These are phyloP conservation scores for Sebastes miniatus DNA, from an alignment of 2,797 vertebrate species.

Conservation along the genomic window DNA sequence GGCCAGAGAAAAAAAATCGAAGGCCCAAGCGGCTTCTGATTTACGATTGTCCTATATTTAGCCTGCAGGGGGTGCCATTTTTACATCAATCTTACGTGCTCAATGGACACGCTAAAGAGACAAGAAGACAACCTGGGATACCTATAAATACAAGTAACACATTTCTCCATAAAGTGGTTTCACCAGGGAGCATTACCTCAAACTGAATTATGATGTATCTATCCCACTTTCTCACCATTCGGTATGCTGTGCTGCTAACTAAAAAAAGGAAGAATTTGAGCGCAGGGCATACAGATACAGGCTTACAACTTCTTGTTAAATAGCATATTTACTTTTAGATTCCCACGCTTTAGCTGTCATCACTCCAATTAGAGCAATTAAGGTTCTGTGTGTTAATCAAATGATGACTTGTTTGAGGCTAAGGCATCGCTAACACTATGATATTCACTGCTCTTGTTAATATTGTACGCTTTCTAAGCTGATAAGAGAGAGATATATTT, in stretches of 20 bases:
- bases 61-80: neutral
- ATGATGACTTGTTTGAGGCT: neutral
- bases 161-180: neutral
- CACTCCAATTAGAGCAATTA: neutral
- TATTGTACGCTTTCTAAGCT: neutral
- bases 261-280: neutral
- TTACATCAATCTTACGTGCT: neutral
- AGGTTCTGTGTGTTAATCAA: neutral
- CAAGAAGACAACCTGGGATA: neutral
- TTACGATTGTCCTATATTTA: neutral
- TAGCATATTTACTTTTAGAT: neutral
- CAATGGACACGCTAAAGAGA: neutral
- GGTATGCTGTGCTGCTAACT: neutral
- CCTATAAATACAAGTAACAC: neutral
- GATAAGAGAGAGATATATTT: slow-evolving; percentile 4
- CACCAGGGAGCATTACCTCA: slow-evolving; percentile 1
- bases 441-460: neutral
- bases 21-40: neutral
- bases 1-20: neutral
- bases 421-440: neutral
- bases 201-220: neutral
- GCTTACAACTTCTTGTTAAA: neutral
- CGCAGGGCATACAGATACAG: neutral
- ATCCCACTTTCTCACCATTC: neutral
- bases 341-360: neutral